Conservation (phyloP, 1,140 invertebrate genomes). For the Parasteatoda tepidariorum region DNA sequence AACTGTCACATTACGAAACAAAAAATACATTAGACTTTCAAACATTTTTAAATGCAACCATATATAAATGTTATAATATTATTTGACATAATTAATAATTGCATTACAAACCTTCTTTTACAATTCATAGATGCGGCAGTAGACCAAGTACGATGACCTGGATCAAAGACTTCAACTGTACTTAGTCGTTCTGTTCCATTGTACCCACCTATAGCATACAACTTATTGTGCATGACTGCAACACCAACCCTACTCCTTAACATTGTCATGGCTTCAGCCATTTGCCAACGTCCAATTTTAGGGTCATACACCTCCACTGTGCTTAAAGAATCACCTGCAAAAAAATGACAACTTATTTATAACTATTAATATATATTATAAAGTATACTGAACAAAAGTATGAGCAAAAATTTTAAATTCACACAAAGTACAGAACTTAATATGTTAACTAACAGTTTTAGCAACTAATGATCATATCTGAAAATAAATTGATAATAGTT, state of each 20-base stretch:
- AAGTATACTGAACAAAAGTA: too few species aligned
- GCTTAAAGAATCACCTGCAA: constrained; percentile 81
- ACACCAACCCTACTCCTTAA: constrained; percentile 86
- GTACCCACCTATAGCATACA: constrained; percentile 79
- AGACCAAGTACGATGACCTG: constrained; percentile 79
- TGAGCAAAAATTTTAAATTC: background rate
- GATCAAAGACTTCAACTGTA: constrained; percentile 91
- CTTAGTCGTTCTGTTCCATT: constrained; percentile 78
- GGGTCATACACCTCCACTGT: constrained; percentile 91
- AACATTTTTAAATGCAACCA: too few species aligned
- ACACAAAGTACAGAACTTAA: background rate
- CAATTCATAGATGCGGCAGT: constrained; percentile 84
- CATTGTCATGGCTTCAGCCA: constrained; percentile 88
- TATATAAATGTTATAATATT: too few species aligned
- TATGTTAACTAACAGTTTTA: too few species aligned
- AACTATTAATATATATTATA: too few species aligned
- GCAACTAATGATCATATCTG: too few species aligned
- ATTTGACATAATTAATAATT: too few species aligned
- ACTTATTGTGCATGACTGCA: constrained; percentile 80
- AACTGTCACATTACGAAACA: too few species aligned
- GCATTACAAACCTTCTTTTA: constrained; percentile 85
- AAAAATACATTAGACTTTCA: too few species aligned
- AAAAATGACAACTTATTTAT: too few species aligned
- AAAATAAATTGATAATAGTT: too few species aligned
- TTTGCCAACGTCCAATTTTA: constrained; percentile 77